Percentiles rank a stretch among this genome's conserved stretches.
phyloP scores from a whole-genome alignment of 1,140 invertebrate species.

The Araneus ventricosus region DNA sequence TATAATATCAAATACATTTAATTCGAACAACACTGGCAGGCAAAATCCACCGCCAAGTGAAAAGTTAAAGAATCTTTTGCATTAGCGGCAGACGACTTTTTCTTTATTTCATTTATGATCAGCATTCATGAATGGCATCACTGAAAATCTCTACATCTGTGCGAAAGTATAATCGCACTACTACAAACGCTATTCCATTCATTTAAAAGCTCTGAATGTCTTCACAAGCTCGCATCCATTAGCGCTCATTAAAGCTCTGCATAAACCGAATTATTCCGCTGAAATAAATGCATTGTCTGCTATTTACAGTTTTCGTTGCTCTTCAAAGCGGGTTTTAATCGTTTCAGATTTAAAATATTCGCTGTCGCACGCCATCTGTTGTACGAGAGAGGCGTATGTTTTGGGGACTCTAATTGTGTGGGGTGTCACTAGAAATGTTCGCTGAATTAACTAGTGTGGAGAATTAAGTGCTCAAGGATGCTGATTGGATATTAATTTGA shows the following conservation, averaged over 20 bases:
- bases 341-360: constrained; percentile 17
- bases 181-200: background rate
- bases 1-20: too few species aligned
- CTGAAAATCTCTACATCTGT: too few species aligned
- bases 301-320: background rate
- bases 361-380: background rate
- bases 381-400: background rate
- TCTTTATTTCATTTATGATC: too few species aligned
- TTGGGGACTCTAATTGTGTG: background rate
- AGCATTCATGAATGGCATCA: too few species aligned
- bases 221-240: background rate
- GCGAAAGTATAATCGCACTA: too few species aligned
- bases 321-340: background rate
- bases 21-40: too few species aligned
- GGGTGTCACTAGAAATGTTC: background rate
- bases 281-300: constrained; percentile 4
- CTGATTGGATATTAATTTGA: background rate
- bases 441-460: background rate
- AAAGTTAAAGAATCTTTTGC: too few species aligned
- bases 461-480: background rate
- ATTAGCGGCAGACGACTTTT: too few species aligned
- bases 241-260: background rate
- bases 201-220: background rate
- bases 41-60: too few species aligned
- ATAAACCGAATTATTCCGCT: background rate